phyloP scores from a whole-genome alignment of 1,140 invertebrate genomes.

The Saccostrea echinata region DNA sequence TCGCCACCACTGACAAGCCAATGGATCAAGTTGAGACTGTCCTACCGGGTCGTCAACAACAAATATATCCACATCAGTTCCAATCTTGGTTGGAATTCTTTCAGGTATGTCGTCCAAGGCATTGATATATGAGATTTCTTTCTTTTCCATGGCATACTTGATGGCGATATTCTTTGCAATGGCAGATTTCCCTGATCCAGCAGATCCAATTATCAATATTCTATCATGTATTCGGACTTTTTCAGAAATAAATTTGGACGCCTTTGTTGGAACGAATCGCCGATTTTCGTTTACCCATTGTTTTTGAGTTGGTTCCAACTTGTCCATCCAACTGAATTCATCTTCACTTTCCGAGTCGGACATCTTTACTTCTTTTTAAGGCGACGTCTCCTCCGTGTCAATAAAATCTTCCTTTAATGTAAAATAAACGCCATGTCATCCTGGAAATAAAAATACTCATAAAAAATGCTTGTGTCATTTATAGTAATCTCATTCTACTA shows the following conservation, averaged over 20 bases:
- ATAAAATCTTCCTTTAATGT: not conserved
- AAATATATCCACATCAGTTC: not conserved
- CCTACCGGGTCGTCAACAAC: not conserved
- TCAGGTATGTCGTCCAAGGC: not conserved
- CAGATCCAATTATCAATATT: not conserved
- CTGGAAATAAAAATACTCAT: not conserved
- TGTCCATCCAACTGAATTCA: not conserved
- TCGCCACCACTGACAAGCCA: not conserved
- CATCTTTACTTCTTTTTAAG: not conserved
- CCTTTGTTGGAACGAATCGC: not conserved
- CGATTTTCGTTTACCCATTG: not conserved
- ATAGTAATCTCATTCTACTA: too few relatives aligned
- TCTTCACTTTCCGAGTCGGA: not conserved
- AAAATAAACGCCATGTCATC: not conserved
- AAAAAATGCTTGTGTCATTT: too few relatives aligned
- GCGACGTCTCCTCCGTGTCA: not conserved
- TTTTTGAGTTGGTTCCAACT: not conserved
- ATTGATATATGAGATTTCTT: not conserved
- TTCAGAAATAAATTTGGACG: not conserved
- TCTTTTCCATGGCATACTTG: not conserved
- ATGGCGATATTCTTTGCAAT: not conserved
- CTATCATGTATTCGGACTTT: not conserved
- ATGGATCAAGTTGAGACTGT: not conserved
- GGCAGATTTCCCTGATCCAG: constrained; percentile 19
- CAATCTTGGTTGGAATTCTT: not conserved